phyloP scores from a whole-genome alignment of 2,797 vertebrate species.

The Myotis findleyi region DNA sequence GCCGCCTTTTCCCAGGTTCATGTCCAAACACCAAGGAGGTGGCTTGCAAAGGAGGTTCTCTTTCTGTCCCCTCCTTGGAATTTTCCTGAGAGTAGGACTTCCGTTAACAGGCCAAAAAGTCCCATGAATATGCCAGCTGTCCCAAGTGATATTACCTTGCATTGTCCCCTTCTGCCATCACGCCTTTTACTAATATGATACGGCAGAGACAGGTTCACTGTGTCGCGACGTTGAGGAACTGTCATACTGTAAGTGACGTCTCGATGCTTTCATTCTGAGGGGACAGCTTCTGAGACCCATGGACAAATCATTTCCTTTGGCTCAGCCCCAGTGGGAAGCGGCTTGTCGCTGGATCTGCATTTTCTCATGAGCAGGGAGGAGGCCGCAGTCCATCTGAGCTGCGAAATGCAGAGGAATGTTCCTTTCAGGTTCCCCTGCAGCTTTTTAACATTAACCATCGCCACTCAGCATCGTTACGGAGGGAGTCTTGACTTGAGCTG shows the following conservation, averaged over 20 bases:
- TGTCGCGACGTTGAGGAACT: neutral
- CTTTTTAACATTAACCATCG: neutral
- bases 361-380: neutral
- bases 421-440: neutral
- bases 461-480: no score
- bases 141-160: neutral
- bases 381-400: neutral
- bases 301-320: neutral
- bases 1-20: neutral
- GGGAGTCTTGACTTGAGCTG: no score
- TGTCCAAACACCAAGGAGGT: neutral
- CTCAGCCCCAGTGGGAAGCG: neutral
- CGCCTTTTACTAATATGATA: neutral
- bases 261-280: neutral
- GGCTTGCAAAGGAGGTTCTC: neutral
- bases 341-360: neutral
- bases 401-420: neutral
- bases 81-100: conserved; percentile 19
- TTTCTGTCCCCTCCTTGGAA: neutral
- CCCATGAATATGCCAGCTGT: neutral
- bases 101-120: neutral
- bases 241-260: neutral
- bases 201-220: conserved; percentile 26
- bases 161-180: neutral
- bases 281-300: neutral